Evolutionary conservation across 2,797 vertebrate genomes (phyloP).

Genomic region (Helarctos malayanus): DNA sequence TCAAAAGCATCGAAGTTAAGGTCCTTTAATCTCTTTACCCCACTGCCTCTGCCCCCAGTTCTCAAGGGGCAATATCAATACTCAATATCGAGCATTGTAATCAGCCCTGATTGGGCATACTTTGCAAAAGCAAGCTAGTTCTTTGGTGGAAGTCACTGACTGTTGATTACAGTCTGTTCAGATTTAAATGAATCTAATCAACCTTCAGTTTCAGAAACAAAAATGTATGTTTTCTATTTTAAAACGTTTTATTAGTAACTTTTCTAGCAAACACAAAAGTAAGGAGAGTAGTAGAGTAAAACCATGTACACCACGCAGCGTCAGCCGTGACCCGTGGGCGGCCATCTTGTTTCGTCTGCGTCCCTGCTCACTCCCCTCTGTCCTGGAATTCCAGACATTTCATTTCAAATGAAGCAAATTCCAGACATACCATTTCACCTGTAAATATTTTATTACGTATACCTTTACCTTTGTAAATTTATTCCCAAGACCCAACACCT

Average conservation of each 20-base stretch:
- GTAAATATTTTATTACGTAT: not conserved
- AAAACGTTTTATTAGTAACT: not conserved
- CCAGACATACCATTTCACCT: constrained; percentile 16
- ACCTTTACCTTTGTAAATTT: not conserved
- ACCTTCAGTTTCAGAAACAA: constrained; percentile 1
- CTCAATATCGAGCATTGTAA: not conserved
- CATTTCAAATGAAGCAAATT: constrained; percentile 46
- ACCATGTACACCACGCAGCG: not conserved
- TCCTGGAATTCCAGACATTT: constrained; percentile 27
- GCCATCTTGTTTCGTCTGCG: not conserved
- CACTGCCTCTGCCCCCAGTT: not conserved
- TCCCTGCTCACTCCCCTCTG: not conserved
- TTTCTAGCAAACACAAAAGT: not conserved
- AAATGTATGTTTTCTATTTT: not conserved
- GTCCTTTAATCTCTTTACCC: not conserved
- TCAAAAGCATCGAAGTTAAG: not conserved
- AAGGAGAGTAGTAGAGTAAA: not conserved
- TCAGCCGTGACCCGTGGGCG: not conserved
- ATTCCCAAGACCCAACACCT: not conserved
- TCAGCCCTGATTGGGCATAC: not conserved
- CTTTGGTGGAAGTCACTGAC: not conserved
- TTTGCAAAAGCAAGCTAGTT: not conserved
- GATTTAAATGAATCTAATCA: not conserved
- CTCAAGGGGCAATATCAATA: not conserved
- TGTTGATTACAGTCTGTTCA: not conserved